Evolutionary conservation across 2,113 vertebrate species (phyloP), one percentile per base, ranked within the genome.

Genomic region (Progne subis): DNA sequence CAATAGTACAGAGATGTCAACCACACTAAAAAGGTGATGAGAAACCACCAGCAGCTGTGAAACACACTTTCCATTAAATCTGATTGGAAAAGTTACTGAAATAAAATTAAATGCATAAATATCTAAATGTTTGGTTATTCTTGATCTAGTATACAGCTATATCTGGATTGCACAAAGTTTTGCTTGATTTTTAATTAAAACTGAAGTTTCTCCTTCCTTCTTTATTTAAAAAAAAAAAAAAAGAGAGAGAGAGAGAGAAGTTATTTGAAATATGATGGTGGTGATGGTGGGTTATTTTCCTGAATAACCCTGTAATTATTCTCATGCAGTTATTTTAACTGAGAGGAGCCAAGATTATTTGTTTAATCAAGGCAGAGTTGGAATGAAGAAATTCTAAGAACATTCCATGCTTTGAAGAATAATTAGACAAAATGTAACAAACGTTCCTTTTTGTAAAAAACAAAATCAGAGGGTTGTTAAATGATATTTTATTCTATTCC

Each of bases 1-100:
- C 50, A 74, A 52, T 17, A 60, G 3, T 39, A 64, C 0, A 0
- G 64, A 91, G 12, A 77, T 41, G 14, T 5, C 1, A 17, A 82
- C 32, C 19, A 43, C 8, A 46, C 3, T 29, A 63, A 77, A 69
- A 81, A 37, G 37, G 37, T 37, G 37, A 37, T 37, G 37, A 37
- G 37, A 37, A 37, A 37, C 37, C 37, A 9, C 4, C 0, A 4
- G 12, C 41, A 37, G 34, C 46, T 67, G 18, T 61, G 63, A 82
- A 82, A 69, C 2, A 41, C 5, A 31, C 3, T 63, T 92, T 52
- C 44, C 12, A 65, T 78, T 87, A 59, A n/a, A 78, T 57, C 26
- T 71, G 41, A 49, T 12, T 11, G 41, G 10, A 81, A 71, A 74
- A 50, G 12, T 24, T 67, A 43, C 3, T 24, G 26, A 67, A 68